A percentile compares a stretch with the other conserved stretches of the same genome.
These are phyloP conservation scores for Neoitamus cyanurus DNA, from an alignment of 2,888 invertebrate genomes.

Conservation along the genomic window DNA sequence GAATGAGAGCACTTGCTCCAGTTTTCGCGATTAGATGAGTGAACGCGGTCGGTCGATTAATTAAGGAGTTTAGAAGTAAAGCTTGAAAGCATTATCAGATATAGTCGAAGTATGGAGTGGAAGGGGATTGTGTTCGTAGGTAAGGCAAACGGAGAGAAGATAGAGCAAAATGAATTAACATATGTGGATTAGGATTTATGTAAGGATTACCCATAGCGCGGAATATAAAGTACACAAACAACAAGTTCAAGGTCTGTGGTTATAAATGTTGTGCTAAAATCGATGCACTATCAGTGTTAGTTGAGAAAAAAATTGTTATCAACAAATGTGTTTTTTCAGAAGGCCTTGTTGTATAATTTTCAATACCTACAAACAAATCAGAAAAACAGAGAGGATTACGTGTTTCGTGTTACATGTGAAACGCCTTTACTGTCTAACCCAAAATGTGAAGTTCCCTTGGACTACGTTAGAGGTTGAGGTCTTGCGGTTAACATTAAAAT, in stretches of 20 bases:
- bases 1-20: not conserved
- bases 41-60: not conserved
- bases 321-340: too few relatives aligned
- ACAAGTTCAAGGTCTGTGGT: not conserved
- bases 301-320: not conserved
- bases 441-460: not conserved
- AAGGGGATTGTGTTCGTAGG: not conserved
- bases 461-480: too few relatives aligned
- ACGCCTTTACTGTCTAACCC: not conserved
- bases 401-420: not conserved
- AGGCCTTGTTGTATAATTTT: not conserved
- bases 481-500: too few relatives aligned
- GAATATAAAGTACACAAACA: not conserved
- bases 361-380: not conserved
- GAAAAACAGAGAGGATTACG: not conserved
- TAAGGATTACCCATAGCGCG: not conserved
- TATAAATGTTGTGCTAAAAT: not conserved
- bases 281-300: not conserved
- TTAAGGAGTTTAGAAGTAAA: not conserved
- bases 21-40: not conserved
- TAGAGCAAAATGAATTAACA: not conserved
- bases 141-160: not conserved
- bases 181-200: not conserved
- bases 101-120: not conserved
- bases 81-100: not conserved